Evolutionary conservation across 2,797 vertebrate species (phyloP), one percentile per base, ranked within the genome.

Genomic region (Lacerta agilis): DNA sequence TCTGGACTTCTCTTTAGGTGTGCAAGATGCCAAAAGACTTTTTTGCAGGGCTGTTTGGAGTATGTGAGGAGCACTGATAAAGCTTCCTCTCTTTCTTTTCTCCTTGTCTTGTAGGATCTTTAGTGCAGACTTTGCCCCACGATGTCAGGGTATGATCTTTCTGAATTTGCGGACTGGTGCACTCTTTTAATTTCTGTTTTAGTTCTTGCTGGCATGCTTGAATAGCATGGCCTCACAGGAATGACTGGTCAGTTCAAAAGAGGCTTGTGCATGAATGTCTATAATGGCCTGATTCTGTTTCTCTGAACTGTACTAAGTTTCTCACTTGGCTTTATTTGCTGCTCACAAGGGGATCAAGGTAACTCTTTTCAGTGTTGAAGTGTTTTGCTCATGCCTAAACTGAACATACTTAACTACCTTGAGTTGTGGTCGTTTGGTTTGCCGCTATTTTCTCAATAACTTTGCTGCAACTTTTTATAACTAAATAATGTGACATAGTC

Each of bases 271-370:
- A 97, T 97, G 97, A 96, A 82, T 96, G 91, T 91, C 2, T 76
- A 29, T 82, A 89, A 89, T 94, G 94, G 83, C 95, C 90, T 92
- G 85, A 10, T 92, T 94, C 82, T 93, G 75, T 81, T 88, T 86
- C 94, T 92, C 90, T 96, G 91, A 96, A 95, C 88, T 94, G 72
- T 96, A 97, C 95, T 98, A 97, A 97, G 95, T 97, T 95, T 98
- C 95, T 97, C 92, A 95, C 96, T 98, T 97, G 97, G 94, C 96
- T 98, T 98, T 98, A 94, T 97, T 97, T 97, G 97, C 97, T 97
- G 97, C 97, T 96, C 95, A 83, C 97, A 97, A 98, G 97, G 97
- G 97, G 97, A 98, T 98, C 97, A 94, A 98, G 97, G 97, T 98
- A 98, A 98, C 86, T 93, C 90, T 96, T 89, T 94, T 41, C 89